A percentile compares a stretch with the other conserved stretches of the same genome.
phyloP scores from a whole-genome alignment of 2,888 invertebrate species.

The Drosophila monieri region DNA sequence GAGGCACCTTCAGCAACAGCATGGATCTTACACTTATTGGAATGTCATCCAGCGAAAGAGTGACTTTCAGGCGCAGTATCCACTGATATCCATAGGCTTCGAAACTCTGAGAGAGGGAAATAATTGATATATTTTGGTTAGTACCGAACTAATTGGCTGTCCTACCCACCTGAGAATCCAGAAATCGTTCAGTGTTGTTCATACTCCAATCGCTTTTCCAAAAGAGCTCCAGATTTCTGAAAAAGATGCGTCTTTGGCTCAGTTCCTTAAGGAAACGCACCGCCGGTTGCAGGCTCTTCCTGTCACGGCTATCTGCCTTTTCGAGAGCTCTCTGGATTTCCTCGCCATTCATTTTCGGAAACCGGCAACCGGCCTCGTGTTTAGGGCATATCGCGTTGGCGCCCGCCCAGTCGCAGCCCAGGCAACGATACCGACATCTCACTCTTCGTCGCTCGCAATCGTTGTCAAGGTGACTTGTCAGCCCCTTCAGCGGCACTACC shows the following conservation, averaged over 20 bases:
- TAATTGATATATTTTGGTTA: background rate
- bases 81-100: constrained; percentile 33
- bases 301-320: background rate
- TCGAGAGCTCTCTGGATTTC: constrained; percentile 17
- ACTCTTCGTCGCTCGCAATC: constrained; percentile 42
- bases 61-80: constrained; percentile 20
- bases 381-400: background rate
- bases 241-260: constrained; percentile 19
- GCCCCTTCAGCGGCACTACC: constrained; percentile 13
- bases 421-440: constrained; percentile 30
- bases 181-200: background rate
- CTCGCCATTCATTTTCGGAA: constrained; percentile 7
- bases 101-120: background rate
- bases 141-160: background rate
- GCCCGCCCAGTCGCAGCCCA: constrained; percentile 51
- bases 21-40: constrained; percentile 6
- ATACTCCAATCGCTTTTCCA: background rate
- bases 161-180: background rate
- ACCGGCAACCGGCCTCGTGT: constrained; percentile 30
- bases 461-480: constrained; percentile 25
- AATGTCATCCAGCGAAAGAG: background rate
- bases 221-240: constrained; percentile 29
- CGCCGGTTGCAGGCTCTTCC: rapidly evolving
- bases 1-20: constrained; percentile 1
- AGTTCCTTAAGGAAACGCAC: constrained; percentile 7